Conservation (phyloP, 1,140 invertebrate genomes). For the Leptoteleia sp. region DNA sequence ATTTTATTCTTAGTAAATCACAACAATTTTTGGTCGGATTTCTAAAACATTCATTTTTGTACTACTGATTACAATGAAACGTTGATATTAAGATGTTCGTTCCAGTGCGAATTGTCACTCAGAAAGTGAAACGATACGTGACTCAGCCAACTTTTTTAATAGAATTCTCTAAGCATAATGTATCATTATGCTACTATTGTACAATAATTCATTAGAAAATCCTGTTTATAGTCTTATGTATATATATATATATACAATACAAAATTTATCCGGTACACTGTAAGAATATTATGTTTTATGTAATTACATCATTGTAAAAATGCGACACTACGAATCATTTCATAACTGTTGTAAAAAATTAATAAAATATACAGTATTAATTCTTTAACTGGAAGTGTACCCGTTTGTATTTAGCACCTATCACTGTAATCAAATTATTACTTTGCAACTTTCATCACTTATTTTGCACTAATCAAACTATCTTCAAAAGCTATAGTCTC, state of each 20-base stretch:
- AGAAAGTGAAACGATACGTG: conserved; percentile 63
- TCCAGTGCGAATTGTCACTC: conserved; percentile 47
- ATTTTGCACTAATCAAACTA: conserved; percentile 21
- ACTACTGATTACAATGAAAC: conserved; percentile 39
- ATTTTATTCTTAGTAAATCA: conserved; percentile 43
- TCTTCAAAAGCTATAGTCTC: neutral
- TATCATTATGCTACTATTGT: conserved; percentile 59
- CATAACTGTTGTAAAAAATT: conserved; percentile 55
- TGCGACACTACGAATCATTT: conserved; percentile 27
- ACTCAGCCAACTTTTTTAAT: conserved; percentile 47
- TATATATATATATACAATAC: conserved; percentile 54
- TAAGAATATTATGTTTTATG: conserved; percentile 34
- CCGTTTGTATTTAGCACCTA: conserved; percentile 8
- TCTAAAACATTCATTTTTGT: conserved; percentile 44
- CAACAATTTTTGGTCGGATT: conserved; percentile 24
- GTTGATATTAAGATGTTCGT: conserved; percentile 30
- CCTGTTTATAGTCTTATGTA: conserved; percentile 40
- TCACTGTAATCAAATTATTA: conserved; percentile 9
- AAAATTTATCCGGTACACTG: conserved; percentile 11
- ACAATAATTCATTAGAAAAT: conserved; percentile 44
- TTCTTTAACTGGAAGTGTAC: conserved; percentile 35
- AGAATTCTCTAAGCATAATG: conserved; percentile 41
- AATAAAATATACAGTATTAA: conserved; percentile 52
- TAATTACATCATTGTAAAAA: conserved; percentile 56
- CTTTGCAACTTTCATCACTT: conserved; percentile 25